Evolutionary conservation across 1,140 invertebrate genomes (phyloP).

Genomic region (Heliconius nattereri): DNA sequence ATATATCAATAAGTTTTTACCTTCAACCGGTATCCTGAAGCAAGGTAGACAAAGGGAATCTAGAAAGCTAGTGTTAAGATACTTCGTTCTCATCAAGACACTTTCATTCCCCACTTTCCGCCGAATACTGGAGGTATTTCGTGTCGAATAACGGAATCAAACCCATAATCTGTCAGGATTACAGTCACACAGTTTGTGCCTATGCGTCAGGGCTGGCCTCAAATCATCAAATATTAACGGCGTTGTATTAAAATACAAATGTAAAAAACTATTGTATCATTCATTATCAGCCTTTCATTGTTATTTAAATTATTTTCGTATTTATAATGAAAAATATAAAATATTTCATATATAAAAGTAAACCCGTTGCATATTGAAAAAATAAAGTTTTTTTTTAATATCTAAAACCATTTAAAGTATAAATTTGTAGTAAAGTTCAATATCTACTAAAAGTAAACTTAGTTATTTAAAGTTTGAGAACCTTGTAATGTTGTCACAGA

Average conservation of each 20-base stretch:
- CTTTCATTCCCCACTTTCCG: no score
- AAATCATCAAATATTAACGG: no score
- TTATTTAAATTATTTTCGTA: neutral
- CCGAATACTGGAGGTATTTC: no score
- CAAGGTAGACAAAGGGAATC: neutral
- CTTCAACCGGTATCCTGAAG: no score
- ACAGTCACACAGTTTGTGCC: no score
- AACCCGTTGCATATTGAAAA: neutral
- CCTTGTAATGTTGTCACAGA: neutral
- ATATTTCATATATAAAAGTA: neutral
- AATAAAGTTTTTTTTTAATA: neutral
- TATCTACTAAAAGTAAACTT: neutral
- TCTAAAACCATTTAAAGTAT: neutral
- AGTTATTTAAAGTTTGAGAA: conserved; percentile 20
- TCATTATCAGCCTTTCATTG: neutral
- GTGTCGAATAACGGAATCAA: no score
- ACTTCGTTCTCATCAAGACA: no score
- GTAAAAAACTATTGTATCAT: neutral
- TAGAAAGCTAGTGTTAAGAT: no score
- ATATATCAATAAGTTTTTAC: neutral
- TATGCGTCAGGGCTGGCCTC: no score
- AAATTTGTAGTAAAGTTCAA: neutral
- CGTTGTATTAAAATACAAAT: neutral
- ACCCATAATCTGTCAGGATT: no score
- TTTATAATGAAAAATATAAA: conserved; percentile 1